Evolutionary conservation across 2,113 vertebrate species (phyloP).

Genomic region (Mungos mungo): DNA sequence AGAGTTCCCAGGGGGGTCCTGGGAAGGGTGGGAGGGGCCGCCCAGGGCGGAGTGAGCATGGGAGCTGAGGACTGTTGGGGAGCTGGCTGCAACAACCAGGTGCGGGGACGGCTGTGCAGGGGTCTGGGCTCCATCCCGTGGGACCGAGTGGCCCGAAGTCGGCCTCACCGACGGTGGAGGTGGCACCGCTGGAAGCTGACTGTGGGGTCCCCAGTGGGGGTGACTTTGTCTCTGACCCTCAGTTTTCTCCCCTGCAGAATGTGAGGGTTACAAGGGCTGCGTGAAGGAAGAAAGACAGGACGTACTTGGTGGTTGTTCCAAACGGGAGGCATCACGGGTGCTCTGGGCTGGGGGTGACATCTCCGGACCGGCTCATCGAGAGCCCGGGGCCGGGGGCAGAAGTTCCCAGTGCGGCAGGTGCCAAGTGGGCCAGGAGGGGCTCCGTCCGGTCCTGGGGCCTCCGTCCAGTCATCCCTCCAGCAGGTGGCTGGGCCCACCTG

Average conservation of each 20-base stretch:
- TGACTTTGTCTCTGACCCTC: neutral
- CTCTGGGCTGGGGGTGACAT: neutral
- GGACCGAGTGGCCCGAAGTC: neutral
- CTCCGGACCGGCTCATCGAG: fast-evolving
- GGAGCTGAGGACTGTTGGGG: fast-evolving
- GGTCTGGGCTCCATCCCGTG: neutral
- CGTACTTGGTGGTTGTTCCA: fast-evolving
- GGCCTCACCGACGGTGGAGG: no score
- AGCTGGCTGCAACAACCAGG: neutral
- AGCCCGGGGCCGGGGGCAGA: neutral
- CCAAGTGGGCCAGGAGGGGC: neutral
- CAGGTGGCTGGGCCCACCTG: neutral
- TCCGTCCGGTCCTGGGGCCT: fast-evolving
- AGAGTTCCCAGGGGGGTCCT: neutral
- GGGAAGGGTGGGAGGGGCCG: fast-evolving
- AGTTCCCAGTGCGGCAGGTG: neutral
- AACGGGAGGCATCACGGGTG: fast-evolving
- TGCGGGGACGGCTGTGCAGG: fast-evolving
- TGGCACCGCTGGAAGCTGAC: no score
- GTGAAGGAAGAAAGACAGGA: fast-evolving
- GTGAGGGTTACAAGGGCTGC: neutral
- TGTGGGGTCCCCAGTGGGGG: neutral
- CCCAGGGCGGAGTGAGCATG: no score
- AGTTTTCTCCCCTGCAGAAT: neutral
- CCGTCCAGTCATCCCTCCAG: fast-evolving